These are phyloP conservation scores for Hippocampus zosterae DNA, from an alignment of 2,113 vertebrate genomes.

Conservation along the genomic window DNA sequence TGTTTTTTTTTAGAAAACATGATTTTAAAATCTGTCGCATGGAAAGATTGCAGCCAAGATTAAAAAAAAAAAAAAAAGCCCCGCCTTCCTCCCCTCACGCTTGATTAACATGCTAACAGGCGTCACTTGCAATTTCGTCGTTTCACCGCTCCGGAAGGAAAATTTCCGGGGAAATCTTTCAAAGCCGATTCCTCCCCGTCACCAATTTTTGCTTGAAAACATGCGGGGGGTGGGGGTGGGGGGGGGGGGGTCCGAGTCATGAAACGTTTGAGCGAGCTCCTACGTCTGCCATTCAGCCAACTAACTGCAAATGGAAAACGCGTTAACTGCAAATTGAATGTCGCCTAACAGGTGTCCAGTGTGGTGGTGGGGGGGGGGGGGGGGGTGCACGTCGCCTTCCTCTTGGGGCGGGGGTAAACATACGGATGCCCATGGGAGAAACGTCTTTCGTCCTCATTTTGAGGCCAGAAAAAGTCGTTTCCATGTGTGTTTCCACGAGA, in stretches of 20 bases:
- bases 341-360: constrained; percentile 31
- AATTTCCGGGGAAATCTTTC: too few species aligned
- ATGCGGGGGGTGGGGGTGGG: too few species aligned
- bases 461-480: not conserved
- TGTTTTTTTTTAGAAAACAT: constrained; percentile 1
- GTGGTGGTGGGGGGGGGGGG: too few species aligned
- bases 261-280: constrained; percentile 31
- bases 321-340: constrained; percentile 64
- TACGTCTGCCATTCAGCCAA: constrained; percentile 42
- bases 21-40: constrained; percentile 26
- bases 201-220: constrained; percentile 2
- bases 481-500: not conserved
- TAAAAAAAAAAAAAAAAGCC: too few species aligned
- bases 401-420: not conserved
- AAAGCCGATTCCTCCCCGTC: too few species aligned
- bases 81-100: not conserved
- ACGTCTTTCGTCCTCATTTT: constrained; percentile 10
- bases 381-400: constrained; percentile 20
- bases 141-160: too few species aligned
- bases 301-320: constrained; percentile 65
- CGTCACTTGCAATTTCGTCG: too few species aligned
- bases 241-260: constrained; percentile 35
- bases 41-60: constrained; percentile 8
- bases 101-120: too few species aligned
- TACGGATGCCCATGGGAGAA: constrained; percentile 4